phyloP scores from a whole-genome alignment of 2,888 invertebrate species.

The Ommatoiulus sabulosus region DNA sequence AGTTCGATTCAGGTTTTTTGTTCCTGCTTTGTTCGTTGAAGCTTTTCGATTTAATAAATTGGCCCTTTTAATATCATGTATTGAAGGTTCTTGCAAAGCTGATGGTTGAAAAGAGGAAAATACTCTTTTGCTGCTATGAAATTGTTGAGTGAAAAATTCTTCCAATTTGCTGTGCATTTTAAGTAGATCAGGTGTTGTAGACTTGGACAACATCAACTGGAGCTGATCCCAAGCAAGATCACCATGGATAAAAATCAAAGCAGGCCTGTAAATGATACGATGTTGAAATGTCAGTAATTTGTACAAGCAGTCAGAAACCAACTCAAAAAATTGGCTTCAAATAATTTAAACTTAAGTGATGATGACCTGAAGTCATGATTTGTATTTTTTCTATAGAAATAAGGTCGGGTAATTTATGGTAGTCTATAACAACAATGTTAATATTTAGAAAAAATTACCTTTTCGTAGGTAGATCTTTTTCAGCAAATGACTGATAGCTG shows the following conservation, averaged over 20 bases:
- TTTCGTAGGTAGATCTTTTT: slow-evolving; percentile 72
- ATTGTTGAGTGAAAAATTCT: slow-evolving; percentile 98
- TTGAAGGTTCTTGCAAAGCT: slow-evolving; percentile 63
- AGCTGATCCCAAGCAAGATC: slow-evolving; percentile 95
- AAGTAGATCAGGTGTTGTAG: slow-evolving; percentile 94
- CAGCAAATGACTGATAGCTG: slow-evolving; percentile 67
- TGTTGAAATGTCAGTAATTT: no score
- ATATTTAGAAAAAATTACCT: slow-evolving; percentile 67
- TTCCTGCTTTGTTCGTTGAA: slow-evolving; percentile 7
- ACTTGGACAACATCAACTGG: slow-evolving; percentile 96
- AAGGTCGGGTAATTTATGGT: no score
- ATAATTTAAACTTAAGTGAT: no score
- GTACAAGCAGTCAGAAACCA: no score
- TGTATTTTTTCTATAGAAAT: no score
- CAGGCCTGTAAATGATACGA: slow-evolving; percentile 73
- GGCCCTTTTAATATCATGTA: slow-evolving; percentile 54
- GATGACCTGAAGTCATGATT: no score
- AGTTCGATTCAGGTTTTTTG: slow-evolving; percentile 3
- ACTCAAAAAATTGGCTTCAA: no score
- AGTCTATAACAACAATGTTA: no score
- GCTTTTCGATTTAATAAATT: slow-evolving; percentile 51
- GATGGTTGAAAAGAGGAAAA: slow-evolving; percentile 77
- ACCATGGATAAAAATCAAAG: slow-evolving; percentile 91
- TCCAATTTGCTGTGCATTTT: slow-evolving; percentile 97
- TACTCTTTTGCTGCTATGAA: slow-evolving; percentile 93